Conservation (phyloP, 2,888 invertebrate species). For the Lycaena phlaeas region DNA sequence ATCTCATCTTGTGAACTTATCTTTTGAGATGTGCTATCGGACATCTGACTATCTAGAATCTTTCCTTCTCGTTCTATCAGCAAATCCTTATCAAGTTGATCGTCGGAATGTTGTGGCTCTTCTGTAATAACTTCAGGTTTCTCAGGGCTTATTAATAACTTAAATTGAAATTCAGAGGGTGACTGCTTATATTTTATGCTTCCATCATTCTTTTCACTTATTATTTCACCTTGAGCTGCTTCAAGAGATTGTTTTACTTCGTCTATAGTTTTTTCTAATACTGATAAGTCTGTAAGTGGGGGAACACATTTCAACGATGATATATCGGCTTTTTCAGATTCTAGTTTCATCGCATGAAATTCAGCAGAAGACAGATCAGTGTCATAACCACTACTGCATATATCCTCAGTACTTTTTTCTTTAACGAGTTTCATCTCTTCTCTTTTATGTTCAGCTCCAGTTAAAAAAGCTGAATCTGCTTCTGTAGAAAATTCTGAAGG, state of each 20-base stretch:
- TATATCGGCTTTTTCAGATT: slow-evolving; percentile 62
- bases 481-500: slow-evolving; percentile 67
- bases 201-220: slow-evolving; percentile 75
- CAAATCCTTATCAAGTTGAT: slow-evolving; percentile 36
- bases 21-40: slow-evolving; percentile 51
- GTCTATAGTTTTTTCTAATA: slow-evolving; percentile 79
- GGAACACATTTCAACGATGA: slow-evolving; percentile 66
- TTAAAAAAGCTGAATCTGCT: slow-evolving; percentile 64
- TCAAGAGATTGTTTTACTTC: slow-evolving; percentile 81
- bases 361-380: slow-evolving; percentile 76
- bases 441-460: slow-evolving; percentile 57
- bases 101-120: slow-evolving; percentile 65
- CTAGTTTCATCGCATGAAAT: slow-evolving; percentile 70
- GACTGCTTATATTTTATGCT: slow-evolving; percentile 80
- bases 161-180: slow-evolving; percentile 82
- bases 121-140: slow-evolving; percentile 74
- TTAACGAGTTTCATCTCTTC: slow-evolving; percentile 59
- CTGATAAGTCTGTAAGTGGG: slow-evolving; percentile 65
- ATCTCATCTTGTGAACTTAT: slow-evolving; percentile 56
- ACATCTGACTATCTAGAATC: slow-evolving; percentile 46
- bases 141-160: slow-evolving; percentile 69
- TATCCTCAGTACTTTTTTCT: slow-evolving; percentile 75
- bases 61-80: slow-evolving; percentile 35
- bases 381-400: slow-evolving; percentile 79
- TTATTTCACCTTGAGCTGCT: slow-evolving; percentile 79